Base-by-base conservation (phyloP, 64 coral and sea anemone species). In the Stichodactyla helianthus region DNA sequence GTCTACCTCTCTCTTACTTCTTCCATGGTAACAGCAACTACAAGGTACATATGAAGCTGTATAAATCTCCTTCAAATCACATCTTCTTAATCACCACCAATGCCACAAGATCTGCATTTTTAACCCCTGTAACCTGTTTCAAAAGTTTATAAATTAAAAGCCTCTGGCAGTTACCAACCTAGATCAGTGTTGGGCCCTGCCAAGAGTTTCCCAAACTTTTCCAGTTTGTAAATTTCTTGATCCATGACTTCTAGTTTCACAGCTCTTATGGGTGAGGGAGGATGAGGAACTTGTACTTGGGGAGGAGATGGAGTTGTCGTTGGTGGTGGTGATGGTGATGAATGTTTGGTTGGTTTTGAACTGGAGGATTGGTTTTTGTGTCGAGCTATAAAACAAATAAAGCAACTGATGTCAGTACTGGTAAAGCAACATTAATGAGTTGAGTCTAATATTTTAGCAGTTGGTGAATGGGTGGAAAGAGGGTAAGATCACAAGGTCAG, bases 191-290 rank as follows among this genome's bases (percentile, higher is more conserved):
- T 98, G 9, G 96, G 96, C 1, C 96, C 96, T 71, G 96, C 96
- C 54, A 98, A 87, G 22, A 98, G 87, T 76, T 98, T 98, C 44
- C 96, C 96, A 94, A 98, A 94, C 64, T 94, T 98, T 90, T 98
- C 96, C 19, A 98, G 87, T 76, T 98, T 98, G 35, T 94, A 77
- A 44, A 98, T 89, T 87, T 98, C 96, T 63, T 94, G 96, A 52
- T 98, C 96, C 62, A 94, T 92, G 80, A 98, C 91, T 89, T 98
- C 96, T 35, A 98, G 85, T 58, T 94, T 91, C 11, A 98, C 89
- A 58, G 93, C 90, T 84, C 89, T 89, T 20, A 94, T 88, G 9
- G 93, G 90, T 9, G 93, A 94, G 5, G 93, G 93, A 5, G 96
- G 96, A 22, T 82, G 85, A 50, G 96, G 92, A 13, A 90, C 71